Percentiles rank a stretch among this genome's conserved stretches.
These are phyloP conservation scores for Volucella zonaria DNA, from an alignment of 2,888 invertebrate genomes.

Conservation along the genomic window DNA sequence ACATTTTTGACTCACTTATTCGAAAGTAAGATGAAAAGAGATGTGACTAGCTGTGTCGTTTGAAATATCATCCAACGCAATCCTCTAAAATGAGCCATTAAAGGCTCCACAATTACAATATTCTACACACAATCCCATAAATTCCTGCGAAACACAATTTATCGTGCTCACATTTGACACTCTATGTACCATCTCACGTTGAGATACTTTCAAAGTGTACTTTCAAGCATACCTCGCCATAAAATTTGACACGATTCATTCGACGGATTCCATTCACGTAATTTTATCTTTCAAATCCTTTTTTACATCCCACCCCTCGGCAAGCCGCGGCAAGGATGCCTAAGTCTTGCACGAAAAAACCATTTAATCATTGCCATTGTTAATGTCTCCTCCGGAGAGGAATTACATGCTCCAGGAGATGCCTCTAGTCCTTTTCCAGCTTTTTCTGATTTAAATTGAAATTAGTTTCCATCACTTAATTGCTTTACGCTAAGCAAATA, in stretches of 20 bases:
- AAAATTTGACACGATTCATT: slow-evolving; percentile 28
- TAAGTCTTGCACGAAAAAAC: slow-evolving; percentile 42
- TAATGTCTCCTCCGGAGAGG: slow-evolving; percentile 31
- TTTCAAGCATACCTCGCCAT: slow-evolving; percentile 4
- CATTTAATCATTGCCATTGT: slow-evolving; percentile 56
- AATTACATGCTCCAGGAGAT: not conserved
- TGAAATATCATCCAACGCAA: too few species aligned
- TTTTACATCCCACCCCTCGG: slow-evolving; percentile 27
- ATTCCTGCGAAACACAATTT: not conserved
- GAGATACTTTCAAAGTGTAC: slow-evolving; percentile 10
- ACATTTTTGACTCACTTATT: too few species aligned
- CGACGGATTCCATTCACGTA: slow-evolving; percentile 47
- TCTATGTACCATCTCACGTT: not conserved
- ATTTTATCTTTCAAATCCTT: slow-evolving; percentile 53
- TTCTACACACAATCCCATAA: too few species aligned
- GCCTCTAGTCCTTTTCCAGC: not conserved
- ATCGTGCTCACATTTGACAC: slow-evolving; percentile 4
- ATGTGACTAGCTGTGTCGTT: too few species aligned
- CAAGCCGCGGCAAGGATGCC: not conserved
- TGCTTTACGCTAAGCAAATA: slow-evolving; percentile 62
- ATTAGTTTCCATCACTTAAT: slow-evolving; percentile 68
- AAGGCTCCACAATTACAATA: too few species aligned
- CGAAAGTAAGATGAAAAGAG: too few species aligned
- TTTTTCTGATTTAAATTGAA: slow-evolving; percentile 63
- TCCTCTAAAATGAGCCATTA: too few species aligned